These are phyloP conservation scores for Melinaea menophilus DNA, from an alignment of 2,888 invertebrate genomes.

Conservation along the genomic window DNA sequence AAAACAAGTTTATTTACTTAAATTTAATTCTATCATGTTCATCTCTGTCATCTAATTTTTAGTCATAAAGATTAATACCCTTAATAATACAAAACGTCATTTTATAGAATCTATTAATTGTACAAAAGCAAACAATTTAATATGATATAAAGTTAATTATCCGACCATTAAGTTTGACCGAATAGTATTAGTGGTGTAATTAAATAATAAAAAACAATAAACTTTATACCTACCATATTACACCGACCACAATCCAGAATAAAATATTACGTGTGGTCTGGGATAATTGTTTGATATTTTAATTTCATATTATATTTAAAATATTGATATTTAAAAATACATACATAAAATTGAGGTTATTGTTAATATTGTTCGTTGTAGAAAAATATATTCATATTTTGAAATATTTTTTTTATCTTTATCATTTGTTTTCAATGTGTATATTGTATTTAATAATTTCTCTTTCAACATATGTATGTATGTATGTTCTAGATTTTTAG, in stretches of 20 bases:
- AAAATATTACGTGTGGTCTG: slow-evolving; percentile 36
- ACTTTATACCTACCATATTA: slow-evolving; percentile 35
- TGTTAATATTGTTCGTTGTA: no score
- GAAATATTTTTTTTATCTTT: no score
- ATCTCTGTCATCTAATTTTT: no score
- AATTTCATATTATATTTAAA: slow-evolving; percentile 1
- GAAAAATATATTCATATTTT: no score
- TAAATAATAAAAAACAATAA: slow-evolving; percentile 35
- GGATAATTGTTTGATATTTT: slow-evolving; percentile 25
- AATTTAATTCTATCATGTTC: no score
- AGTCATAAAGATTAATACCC: no score
- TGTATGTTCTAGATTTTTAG: slow-evolving; percentile 14
- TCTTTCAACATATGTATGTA: slow-evolving; percentile 6
- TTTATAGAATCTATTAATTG: not conserved
- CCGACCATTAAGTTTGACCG: slow-evolving; percentile 28
- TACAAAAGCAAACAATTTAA: slow-evolving; percentile 20
- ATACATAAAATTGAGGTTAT: no score
- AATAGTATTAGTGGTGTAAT: slow-evolving; percentile 33
- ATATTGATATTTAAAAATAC: no score
- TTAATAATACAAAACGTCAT: no score
- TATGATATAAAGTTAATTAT: slow-evolving; percentile 30
- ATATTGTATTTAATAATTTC: no score
- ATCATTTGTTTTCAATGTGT: no score
- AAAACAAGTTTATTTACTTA: no score
- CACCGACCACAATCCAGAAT: slow-evolving; percentile 32